phyloP scores from a whole-genome alignment of 1,140 invertebrate species.

The Drosophila pruinosa region DNA sequence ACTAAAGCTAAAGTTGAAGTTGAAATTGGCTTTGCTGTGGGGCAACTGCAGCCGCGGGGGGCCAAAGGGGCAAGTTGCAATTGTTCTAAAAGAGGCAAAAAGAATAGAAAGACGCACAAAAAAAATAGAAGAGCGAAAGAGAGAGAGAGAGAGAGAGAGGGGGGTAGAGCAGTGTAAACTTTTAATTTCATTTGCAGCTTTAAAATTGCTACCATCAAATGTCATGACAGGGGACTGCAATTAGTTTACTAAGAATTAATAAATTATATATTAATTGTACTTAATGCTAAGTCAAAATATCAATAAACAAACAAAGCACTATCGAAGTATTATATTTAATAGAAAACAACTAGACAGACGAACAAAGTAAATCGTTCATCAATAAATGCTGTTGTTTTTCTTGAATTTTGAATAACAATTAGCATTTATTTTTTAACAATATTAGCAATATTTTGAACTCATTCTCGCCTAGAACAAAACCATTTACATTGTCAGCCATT shows the following conservation, averaged over 20 bases:
- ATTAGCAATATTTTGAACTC: too few species aligned
- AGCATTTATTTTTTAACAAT: too few species aligned
- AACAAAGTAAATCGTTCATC: too few species aligned
- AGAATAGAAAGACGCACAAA: background rate
- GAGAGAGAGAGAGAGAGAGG: background rate
- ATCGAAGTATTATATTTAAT: too few species aligned
- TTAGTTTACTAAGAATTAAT: conserved; percentile 1
- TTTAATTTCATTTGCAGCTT: conserved; percentile 69
- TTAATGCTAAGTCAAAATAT: too few species aligned
- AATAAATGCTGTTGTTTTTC: too few species aligned
- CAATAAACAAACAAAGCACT: too few species aligned
- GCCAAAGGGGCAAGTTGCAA: background rate
- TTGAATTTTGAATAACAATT: too few species aligned
- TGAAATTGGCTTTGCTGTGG: conserved; percentile 24
- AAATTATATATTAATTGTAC: too few species aligned
- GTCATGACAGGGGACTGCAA: conserved; percentile 3
- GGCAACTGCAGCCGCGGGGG: background rate
- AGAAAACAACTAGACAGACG: too few species aligned
- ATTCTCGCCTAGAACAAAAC: too few species aligned
- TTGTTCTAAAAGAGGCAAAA: conserved; percentile 16
- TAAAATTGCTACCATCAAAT: conserved; percentile 26
- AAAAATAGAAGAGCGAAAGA: conserved; percentile 4
- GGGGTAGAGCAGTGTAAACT: conserved; percentile 34
- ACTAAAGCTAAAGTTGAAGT: conserved; percentile 33
- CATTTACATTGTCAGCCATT: too few species aligned